These are phyloP conservation scores for Cyphomyrus plagiostoma DNA, from an alignment of 2,113 vertebrate species.

Conservation along the genomic window DNA sequence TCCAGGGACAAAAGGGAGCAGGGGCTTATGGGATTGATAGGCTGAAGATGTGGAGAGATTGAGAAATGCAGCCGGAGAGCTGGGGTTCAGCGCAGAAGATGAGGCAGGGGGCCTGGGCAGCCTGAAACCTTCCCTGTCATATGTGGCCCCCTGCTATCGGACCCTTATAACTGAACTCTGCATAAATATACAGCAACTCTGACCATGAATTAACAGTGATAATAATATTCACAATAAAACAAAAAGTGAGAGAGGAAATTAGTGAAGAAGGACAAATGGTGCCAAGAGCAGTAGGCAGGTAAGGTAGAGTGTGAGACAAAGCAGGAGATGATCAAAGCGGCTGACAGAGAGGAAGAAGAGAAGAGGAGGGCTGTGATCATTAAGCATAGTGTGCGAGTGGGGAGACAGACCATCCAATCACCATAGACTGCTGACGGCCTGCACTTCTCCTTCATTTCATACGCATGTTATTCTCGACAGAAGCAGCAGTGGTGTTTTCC, in stretches of 20 bases:
- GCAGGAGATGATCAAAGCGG: neutral
- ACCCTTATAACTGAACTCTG: neutral
- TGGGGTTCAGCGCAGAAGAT: neutral
- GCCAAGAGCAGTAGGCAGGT: neutral
- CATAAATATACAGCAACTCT: neutral
- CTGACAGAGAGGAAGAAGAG: neutral
- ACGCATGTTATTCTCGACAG: constrained; percentile 29
- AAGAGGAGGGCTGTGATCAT: constrained; percentile 1
- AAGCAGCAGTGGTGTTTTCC: neutral
- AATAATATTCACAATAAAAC: neutral
- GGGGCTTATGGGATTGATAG: neutral
- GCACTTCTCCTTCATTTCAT: constrained; percentile 25
- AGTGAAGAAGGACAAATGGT: neutral
- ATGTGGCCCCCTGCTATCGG: neutral
- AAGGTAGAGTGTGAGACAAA: neutral
- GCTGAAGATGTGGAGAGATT: neutral
- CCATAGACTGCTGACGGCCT: constrained; percentile 22
- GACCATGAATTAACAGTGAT: neutral
- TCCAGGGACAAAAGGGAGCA: neutral
- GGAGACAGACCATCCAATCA: constrained; percentile 36
- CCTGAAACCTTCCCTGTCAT: neutral
- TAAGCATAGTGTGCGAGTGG: constrained; percentile 18
- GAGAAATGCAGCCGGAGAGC: neutral
- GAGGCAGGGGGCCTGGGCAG: neutral
- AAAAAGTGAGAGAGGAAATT: neutral